These are phyloP conservation scores for Dynastes grantii DNA, from an alignment of 2,888 invertebrate species.

Conservation along the genomic window DNA sequence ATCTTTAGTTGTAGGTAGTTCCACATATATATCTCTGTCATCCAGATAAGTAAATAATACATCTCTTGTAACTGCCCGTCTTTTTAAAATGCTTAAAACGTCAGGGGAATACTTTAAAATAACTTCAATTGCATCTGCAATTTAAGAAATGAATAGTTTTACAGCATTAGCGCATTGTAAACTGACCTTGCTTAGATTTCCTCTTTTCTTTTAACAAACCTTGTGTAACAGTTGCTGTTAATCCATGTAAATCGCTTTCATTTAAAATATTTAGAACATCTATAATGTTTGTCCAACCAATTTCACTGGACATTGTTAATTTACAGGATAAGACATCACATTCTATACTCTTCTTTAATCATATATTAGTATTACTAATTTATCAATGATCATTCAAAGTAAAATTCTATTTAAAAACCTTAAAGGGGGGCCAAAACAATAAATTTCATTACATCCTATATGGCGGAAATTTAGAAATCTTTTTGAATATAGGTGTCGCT, in stretches of 20 bases:
- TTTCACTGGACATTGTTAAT: constrained; percentile 49
- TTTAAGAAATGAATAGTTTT: constrained; percentile 37
- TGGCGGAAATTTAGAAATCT: too few species aligned
- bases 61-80: constrained; percentile 73
- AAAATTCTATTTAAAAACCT: too few species aligned
- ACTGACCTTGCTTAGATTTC: constrained; percentile 61
- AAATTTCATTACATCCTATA: too few species aligned
- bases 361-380: too few species aligned
- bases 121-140: constrained; percentile 72
- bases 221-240: constrained; percentile 65
- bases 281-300: constrained; percentile 53
- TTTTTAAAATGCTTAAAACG: constrained; percentile 70
- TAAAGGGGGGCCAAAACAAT: too few species aligned
- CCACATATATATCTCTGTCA: constrained; percentile 69
- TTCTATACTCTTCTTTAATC: too few species aligned
- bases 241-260: constrained; percentile 60
- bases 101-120: constrained; percentile 72
- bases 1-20: constrained; percentile 72
- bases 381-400: too few species aligned
- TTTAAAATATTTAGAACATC: constrained; percentile 58
- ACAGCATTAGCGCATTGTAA: constrained; percentile 19
- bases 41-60: constrained; percentile 74
- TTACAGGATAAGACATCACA: background rate
- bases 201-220: constrained; percentile 63
- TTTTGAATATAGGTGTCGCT: too few species aligned